phyloP scores from a whole-genome alignment of 2,113 vertebrate species.

The Cyphomyrus discorhynchus region DNA sequence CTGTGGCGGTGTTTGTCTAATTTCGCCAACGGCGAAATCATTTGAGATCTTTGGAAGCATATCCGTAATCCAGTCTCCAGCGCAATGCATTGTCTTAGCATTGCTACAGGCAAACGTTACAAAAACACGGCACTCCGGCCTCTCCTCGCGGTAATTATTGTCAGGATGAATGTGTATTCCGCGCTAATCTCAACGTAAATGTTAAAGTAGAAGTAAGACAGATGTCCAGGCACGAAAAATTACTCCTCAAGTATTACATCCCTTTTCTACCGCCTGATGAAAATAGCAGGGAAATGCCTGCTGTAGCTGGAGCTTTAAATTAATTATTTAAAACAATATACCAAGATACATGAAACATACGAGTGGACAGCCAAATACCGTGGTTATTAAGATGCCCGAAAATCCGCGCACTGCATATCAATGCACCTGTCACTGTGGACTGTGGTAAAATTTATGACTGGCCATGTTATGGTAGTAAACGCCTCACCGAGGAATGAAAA shows the following conservation, averaged over 20 bases:
- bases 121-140: background rate
- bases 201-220: slow-evolving; percentile 10
- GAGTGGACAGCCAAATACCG: slow-evolving; percentile 63
- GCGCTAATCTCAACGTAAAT: slow-evolving; percentile 29
- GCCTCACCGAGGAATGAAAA: slow-evolving; percentile 83
- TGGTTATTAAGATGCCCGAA: slow-evolving; percentile 75
- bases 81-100: background rate
- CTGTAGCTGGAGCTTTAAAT: slow-evolving; percentile 44
- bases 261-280: background rate
- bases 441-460: slow-evolving; percentile 94
- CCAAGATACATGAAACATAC: slow-evolving; percentile 66
- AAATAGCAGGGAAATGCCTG: background rate
- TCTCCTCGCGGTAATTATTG: background rate
- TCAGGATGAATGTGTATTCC: slow-evolving; percentile 13
- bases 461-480: slow-evolving; percentile 78
- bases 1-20: slow-evolving; percentile 8
- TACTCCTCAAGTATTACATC: background rate
- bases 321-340: slow-evolving; percentile 72
- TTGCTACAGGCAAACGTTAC: background rate
- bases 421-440: slow-evolving; percentile 98
- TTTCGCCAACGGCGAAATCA: slow-evolving; percentile 4
- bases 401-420: slow-evolving; percentile 86
- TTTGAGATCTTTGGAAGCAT: background rate
- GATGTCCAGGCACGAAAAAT: slow-evolving; percentile 23
- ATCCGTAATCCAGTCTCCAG: background rate